Conservation (phyloP, 2,888 invertebrate species). For the Volucella zonaria region DNA sequence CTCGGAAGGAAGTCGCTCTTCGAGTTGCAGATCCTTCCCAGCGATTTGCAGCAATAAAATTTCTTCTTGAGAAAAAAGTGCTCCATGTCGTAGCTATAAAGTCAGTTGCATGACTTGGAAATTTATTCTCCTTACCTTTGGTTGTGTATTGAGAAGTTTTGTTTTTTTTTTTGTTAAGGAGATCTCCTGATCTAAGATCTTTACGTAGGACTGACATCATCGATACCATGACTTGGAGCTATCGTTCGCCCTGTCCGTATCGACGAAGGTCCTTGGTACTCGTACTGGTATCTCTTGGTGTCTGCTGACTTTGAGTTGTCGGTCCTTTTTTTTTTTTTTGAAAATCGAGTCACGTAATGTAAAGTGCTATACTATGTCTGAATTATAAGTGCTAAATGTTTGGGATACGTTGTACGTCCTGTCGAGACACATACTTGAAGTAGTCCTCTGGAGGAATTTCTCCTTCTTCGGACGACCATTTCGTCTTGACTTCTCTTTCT, state of each 20-base stretch:
- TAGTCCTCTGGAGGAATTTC: slow-evolving; percentile 38
- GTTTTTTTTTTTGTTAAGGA: slow-evolving; percentile 31
- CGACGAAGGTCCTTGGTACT: too few relatives aligned
- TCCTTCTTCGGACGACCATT: slow-evolving; percentile 37
- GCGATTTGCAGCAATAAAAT: slow-evolving; percentile 59
- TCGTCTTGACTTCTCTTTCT: slow-evolving; percentile 48
- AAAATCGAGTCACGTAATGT: slow-evolving; percentile 76
- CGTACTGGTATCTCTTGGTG: too few relatives aligned
- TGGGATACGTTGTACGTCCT: slow-evolving; percentile 43
- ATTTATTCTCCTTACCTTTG: slow-evolving; percentile 45
- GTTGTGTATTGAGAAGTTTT: slow-evolving; percentile 9
- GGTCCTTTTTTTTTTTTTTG: slow-evolving; percentile 35
- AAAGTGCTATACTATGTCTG: slow-evolving; percentile 77
- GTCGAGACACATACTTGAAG: slow-evolving; percentile 11
- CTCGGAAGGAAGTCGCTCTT: slow-evolving; percentile 49
- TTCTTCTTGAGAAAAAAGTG: slow-evolving; percentile 17
- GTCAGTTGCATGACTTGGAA: slow-evolving; percentile 55
- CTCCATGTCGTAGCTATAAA: slow-evolving; percentile 32
- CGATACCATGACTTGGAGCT: slow-evolving; percentile 60
- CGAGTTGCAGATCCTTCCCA: slow-evolving; percentile 47
- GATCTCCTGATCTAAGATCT: slow-evolving; percentile 39
- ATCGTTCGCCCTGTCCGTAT: slow-evolving; percentile 26
- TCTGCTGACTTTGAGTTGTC: background rate
- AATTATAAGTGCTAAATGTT: slow-evolving; percentile 76
- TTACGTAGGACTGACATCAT: slow-evolving; percentile 53